Evolutionary conservation across 1,140 invertebrate genomes (phyloP), one percentile per base, ranked within the genome.

Genomic region (Conus ventricosus): DNA sequence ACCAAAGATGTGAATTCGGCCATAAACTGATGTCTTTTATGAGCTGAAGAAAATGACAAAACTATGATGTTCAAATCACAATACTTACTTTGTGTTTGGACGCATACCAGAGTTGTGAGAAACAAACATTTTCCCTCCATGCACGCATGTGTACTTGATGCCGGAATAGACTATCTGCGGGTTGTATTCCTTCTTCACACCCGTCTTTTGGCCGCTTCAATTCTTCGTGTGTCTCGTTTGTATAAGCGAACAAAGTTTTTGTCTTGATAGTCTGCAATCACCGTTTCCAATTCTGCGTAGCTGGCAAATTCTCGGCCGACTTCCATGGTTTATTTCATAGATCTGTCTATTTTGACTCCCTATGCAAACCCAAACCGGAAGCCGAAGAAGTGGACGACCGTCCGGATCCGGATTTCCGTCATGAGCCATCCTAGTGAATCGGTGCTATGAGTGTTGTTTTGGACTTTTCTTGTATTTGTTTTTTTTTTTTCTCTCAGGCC

Each of bases 111-210:
- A 27, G 5, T 5, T 63, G 4, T 84, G 55, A 5, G 80, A 54
- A 81, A 54, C 10, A 54, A 81, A 81, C 17, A 25, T 6, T 78
- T 78, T 81, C 7, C 80, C 80, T 20, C 80, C 80, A 51, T 81
- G 51, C 80, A 81, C 80, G 20, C 80, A 81, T 4, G 51, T 51
- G 51, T 81, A 81, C 53, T 81, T 81, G 80, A 81, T 54, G 6
- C 20, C 51, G 6, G 11, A 6, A 51, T 81, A 81, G 10, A 81
- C 80, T 7, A 81, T 54, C 39, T 15, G 10, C 6, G 27, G 27
- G 39, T 81, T 81, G 51, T 20, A 81, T 6, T 55, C 23, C 17
- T 25, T 53, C 11, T 53, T 81, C 4, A 6, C 5, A 1, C 39
- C 23, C 82, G 17, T 11, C n/a, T 84, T 27, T 17, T 63, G 13